Conservation (phyloP, 2,888 invertebrate genomes). For the Apamea epomidion region DNA sequence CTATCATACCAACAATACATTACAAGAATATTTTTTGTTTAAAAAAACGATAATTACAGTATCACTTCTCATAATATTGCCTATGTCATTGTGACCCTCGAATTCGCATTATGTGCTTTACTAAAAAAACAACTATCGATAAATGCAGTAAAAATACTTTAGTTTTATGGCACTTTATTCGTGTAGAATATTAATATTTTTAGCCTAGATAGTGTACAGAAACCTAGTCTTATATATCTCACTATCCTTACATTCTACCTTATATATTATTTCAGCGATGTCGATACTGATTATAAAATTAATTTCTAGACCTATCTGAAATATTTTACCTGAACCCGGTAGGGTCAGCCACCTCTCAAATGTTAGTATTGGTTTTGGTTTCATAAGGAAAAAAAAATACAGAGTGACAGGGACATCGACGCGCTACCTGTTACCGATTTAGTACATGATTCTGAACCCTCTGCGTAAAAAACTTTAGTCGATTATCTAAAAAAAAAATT, state of each 20-base stretch:
- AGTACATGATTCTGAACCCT: no score
- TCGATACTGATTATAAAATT: neutral
- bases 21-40: slow-evolving; percentile 16
- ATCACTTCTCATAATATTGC: slow-evolving; percentile 19
- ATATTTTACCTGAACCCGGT: neutral
- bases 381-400: neutral
- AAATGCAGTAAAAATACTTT: slow-evolving; percentile 23
- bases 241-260: neutral
- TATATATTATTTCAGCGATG: neutral
- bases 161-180: slow-evolving; percentile 9
- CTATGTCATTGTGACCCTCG: slow-evolving; percentile 32
- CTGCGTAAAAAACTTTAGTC: no score
- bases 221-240: neutral
- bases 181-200: slow-evolving; percentile 1
- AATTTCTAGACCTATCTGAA: neutral
- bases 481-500: no score
- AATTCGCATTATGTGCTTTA: slow-evolving; percentile 42
- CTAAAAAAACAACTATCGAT: slow-evolving; percentile 32
- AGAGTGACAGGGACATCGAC: no score
- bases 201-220: slow-evolving; percentile 7
- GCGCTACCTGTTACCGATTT: no score
- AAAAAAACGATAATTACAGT: slow-evolving; percentile 38
- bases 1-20: neutral
- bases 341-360: neutral
- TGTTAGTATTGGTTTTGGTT: neutral